Percentiles rank a stretch among this genome's conserved stretches.
phyloP scores from a whole-genome alignment of 2,888 invertebrate genomes.

The Amiota communis region DNA sequence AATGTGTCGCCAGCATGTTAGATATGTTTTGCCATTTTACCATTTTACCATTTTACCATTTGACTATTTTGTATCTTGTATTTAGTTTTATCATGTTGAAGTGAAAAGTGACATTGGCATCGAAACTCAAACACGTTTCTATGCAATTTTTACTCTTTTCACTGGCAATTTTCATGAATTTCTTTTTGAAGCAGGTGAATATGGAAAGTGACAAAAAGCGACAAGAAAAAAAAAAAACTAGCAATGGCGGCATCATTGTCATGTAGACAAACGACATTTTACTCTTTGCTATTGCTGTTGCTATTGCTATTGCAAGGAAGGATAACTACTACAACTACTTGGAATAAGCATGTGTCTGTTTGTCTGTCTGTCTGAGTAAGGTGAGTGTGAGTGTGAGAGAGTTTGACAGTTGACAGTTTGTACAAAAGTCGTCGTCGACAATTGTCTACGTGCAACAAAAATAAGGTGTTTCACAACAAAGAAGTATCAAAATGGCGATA shows the following conservation, averaged over 20 bases:
- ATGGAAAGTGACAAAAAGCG: conserved; percentile 1
- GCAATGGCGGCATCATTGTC: not conserved
- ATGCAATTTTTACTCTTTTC: conserved; percentile 22
- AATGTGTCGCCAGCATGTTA: no score
- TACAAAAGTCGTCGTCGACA: conserved; percentile 2
- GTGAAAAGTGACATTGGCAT: conserved; percentile 14
- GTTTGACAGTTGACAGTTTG: conserved; percentile 41
- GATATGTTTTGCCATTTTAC: no score
- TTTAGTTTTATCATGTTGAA: no score
- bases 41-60: not conserved
- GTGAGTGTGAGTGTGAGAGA: conserved; percentile 14
- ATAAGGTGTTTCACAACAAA: conserved; percentile 44
- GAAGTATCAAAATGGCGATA: conserved; percentile 27
- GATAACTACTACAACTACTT: no score
- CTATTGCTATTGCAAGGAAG: not conserved
- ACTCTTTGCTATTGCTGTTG: not conserved
- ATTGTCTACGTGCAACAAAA: conserved; percentile 37
- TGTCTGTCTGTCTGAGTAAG: not conserved
- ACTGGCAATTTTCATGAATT: conserved; percentile 24
- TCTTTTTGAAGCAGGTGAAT: not conserved
- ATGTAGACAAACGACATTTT: conserved; percentile 17
- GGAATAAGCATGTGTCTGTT: not conserved
- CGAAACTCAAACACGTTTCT: conserved; percentile 21
- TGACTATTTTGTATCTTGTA: not conserved
- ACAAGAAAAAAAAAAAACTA: not conserved